Base-by-base conservation (phyloP, 2,113 vertebrate genomes). In the Apus apus region DNA sequence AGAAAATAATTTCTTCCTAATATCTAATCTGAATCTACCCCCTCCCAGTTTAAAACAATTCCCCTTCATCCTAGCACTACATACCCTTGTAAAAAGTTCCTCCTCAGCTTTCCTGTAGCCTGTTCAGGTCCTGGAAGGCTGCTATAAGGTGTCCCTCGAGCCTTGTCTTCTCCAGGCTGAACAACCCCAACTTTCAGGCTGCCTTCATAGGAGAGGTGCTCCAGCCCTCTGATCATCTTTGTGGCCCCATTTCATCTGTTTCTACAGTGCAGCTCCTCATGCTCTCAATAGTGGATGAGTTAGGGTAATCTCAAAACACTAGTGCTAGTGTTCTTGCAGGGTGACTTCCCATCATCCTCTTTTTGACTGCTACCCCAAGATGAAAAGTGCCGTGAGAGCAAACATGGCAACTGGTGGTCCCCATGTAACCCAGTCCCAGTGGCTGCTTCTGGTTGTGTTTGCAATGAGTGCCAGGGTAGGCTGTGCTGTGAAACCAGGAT, bases 381-480 rank as follows among this genome's bases (percentile, higher is more conserved):
- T 67, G 64, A 48, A 34, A 79, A 88, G 43, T 2, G 18, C 34
- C 8, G 1, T 7, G 16, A 64, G 40, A 48, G 2, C 32, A 60
- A n/a, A 46, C 0, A 2, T 22, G 57, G 23, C 21, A 66, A 45
- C 30, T 75, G 79, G 19, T 46, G 7, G 11, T n/a, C 14, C 34
- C n/a, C 2, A 2, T 32, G 11, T 26, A 76, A 50, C 50, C 13
- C 26, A 77, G 1, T 5, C 32, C 27, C 27, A 22, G 46, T 25
- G 30, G 16, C 30, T 54, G 8, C n/a, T 10, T 82, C 61, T 10
- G 6, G 3, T 5, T 83, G 17, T 1, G 3, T 36, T 82, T 62
- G 22, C 1, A 3, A 3, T 21, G 56, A 32, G 18, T 26, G 7
- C 36, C 4, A 7, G 36, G 4, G 43, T 40, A 16, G 12, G 7